Base-by-base conservation (phyloP, 2,113 vertebrate species). In the Cyprinus carpio region DNA sequence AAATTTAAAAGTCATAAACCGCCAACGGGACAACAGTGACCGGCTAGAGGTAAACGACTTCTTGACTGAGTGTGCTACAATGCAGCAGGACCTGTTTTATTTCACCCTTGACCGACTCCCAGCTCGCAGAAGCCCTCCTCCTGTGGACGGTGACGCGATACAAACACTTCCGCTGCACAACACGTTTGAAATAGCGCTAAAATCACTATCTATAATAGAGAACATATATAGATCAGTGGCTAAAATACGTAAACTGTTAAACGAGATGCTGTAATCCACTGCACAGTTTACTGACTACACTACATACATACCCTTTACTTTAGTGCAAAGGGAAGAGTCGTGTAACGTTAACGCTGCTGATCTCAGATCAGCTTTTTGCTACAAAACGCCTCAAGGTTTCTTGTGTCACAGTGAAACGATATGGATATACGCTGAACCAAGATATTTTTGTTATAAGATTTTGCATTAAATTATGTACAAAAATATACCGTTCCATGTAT, bases 351-450 rank as follows among this genome's bases (percentile, higher is more conserved):
- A 23, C 20, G 8, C 13, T 31, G 18, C 75, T 54, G 75, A 54
- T 51, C 75, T 31, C 43, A 51, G 74, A 51, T 75, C 74, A 75
- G 74, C 46, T 51, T 51, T 9, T 27, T 4, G 74, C 46, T 76
- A 76, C 74, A 76, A 11, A 3, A 10, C 74, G 4, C 8, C 25
- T 11, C n/a, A 49, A 27, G 72, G n/a, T 49, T 75, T 3, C 40
- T 46, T 69, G 31, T 37, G 20, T 10, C 12, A 4, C 29, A 31
- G 29, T 9, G 64, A 67, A 34, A 67, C 29, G 65, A 69, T 18
- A 69, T 29, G 8, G 16, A 31, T 64, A 64, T 7, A 25, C 29
- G 27, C 5, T 9, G 0, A 58, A 23, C 56, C 20, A 23, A 23
- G 12, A 9, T 23, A 2, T 8, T 23, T 56, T 54, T 2, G 4